Evolutionary conservation across 2,888 invertebrate species (phyloP), one percentile per base, ranked within the genome.

Genomic region (Tridacna gigas): DNA sequence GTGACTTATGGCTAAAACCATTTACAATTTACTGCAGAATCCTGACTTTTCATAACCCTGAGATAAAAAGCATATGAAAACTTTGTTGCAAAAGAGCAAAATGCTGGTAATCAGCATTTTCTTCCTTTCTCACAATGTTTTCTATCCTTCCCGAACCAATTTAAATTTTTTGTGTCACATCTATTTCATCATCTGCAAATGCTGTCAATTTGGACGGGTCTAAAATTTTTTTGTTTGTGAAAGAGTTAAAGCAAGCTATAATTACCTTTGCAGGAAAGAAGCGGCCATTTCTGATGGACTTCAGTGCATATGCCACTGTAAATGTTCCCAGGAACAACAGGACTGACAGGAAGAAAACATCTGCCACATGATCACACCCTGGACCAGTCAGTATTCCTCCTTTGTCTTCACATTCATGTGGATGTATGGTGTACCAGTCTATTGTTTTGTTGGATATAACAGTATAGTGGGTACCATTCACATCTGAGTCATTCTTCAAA

Each of bases 311-410:
- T 66, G 99, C 98, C 91, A 99, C 96, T 66, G 97, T 95, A 95
- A 99, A 99, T 37, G 99, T 99, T 90, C 98, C 98, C 91, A 97
- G 95, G 95, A 99, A 99, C 86, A 99, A 96, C 86, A 99, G 96
- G 89, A 98, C 96, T 77, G 99, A 99, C 97, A 99, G 98, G 88
- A 99, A 96, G 95, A 97, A 99, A 87, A 99, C 98, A 95, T 99
- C 92, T 0, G 91, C 89, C 20, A 82, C 75, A 37, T 87, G 80
- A 5, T 82, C 61, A 76, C 89, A 89, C 18, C 86, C 89, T 9
- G 80, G 80, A 0, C 86, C 86, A 4, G 67, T 77, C 48, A 87
- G 79, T 7, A 47, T 51, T 4, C 89, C 89, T 0, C 84, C 84
- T 12, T 77, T 25, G 0, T 74, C 74, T 13, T 69, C 48, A 82